phyloP scores from a whole-genome alignment of 35 echinoderm and acorn worm species.

The Hemicentrotus pulcherrimus region DNA sequence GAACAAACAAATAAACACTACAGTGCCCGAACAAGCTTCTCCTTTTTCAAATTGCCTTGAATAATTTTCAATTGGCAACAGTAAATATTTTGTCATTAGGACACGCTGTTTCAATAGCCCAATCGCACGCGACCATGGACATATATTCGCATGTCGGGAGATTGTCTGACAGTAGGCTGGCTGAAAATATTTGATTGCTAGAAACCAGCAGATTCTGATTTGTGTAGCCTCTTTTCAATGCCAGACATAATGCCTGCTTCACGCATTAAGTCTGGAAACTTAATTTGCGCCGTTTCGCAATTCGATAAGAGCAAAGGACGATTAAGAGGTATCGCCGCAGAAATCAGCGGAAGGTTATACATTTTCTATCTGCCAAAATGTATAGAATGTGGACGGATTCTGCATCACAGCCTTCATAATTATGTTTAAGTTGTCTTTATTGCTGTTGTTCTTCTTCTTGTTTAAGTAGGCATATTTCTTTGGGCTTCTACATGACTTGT shows the following conservation, averaged over 20 bases:
- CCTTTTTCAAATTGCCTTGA: background rate
- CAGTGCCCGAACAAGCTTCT: background rate
- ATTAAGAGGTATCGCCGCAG: no score
- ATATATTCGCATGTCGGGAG: background rate
- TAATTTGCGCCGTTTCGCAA: background rate
- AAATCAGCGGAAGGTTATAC: no score
- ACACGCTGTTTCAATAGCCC: background rate
- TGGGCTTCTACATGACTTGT: no score
- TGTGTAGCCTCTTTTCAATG: background rate
- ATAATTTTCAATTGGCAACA: background rate
- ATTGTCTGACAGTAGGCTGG: background rate
- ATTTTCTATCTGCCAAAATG: background rate
- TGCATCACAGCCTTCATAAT: background rate
- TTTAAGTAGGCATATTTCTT: no score
- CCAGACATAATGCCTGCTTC: no score
- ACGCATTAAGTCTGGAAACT: background rate
- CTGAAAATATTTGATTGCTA: background rate
- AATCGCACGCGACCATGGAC: background rate
- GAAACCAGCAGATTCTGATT: background rate
- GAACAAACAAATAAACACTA: background rate
- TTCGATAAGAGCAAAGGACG: background rate
- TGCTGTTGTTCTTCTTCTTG: no score
- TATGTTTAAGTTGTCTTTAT: no score
- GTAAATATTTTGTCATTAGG: background rate
- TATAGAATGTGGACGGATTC: background rate